These are phyloP conservation scores for Salvelinus sp. DNA, from an alignment of 2,113 vertebrate genomes.

Conservation along the genomic window DNA sequence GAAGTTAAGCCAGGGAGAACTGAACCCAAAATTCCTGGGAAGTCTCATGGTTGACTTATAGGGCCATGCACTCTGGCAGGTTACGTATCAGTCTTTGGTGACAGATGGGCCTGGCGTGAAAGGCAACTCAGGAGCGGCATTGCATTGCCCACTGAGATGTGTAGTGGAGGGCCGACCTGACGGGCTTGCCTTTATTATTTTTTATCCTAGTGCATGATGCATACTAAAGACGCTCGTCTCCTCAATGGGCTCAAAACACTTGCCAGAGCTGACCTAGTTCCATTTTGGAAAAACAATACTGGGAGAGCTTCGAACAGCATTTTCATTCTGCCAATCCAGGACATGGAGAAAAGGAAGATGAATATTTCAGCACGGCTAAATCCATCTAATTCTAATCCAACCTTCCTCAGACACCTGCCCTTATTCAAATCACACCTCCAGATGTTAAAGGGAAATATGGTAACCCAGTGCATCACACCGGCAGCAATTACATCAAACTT, in stretches of 20 bases:
- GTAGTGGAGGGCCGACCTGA: too few relatives aligned
- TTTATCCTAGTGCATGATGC: too few relatives aligned
- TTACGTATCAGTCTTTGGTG: too few relatives aligned
- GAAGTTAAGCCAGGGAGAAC: too few relatives aligned
- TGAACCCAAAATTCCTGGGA: too few relatives aligned
- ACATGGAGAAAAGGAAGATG: constrained; percentile 7
- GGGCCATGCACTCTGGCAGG: too few relatives aligned
- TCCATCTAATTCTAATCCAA: constrained; percentile 15
- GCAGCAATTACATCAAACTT: constrained; percentile 51
- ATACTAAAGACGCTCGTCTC: neutral
- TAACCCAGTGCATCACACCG: constrained; percentile 30
- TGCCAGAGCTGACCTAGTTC: constrained; percentile 39
- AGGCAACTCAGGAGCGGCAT: too few relatives aligned
- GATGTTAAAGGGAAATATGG: constrained; percentile 43
- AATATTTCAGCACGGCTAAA: constrained; percentile 26
- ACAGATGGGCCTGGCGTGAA: too few relatives aligned
- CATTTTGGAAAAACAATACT: constrained; percentile 22
- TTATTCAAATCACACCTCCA: constrained; percentile 29
- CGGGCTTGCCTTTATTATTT: too few relatives aligned
- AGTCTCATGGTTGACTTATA: too few relatives aligned
- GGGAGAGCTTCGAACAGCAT: constrained; percentile 10
- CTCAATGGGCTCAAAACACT: constrained; percentile 8
- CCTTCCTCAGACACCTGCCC: constrained; percentile 2
- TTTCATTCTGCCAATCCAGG: neutral
- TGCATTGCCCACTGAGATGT: too few relatives aligned